phyloP scores from a whole-genome alignment of 2,797 vertebrate species.

The Pangasius sanitwongsei region DNA sequence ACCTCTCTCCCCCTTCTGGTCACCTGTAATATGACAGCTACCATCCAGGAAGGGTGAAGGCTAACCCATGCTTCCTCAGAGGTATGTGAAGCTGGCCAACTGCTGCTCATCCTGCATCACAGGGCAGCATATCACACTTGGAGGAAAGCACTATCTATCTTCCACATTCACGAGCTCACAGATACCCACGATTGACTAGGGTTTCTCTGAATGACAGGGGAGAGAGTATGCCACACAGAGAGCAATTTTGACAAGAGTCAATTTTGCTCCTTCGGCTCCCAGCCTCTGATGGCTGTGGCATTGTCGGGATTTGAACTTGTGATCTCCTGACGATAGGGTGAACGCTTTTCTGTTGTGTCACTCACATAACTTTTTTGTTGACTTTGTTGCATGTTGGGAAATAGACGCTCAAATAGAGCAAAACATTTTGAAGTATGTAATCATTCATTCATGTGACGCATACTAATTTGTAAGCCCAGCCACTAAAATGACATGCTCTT shows the following conservation, averaged over 20 bases:
- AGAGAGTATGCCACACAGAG: background rate
- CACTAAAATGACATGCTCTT: background rate
- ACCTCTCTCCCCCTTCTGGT: background rate
- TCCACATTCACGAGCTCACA: no score
- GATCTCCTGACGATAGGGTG: background rate
- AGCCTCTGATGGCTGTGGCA: background rate
- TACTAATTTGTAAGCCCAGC: constrained; percentile 1
- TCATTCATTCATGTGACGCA: background rate
- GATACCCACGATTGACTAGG: background rate
- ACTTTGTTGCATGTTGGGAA: background rate
- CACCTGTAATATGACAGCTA: background rate
- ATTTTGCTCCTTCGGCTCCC: background rate
- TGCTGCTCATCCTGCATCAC: background rate
- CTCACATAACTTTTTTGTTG: background rate
- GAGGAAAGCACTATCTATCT: background rate
- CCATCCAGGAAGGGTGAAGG: background rate
- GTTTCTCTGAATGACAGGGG: background rate
- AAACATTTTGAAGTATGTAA: background rate
- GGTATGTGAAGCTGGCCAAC: background rate
- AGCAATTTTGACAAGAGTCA: background rate
- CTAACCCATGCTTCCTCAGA: background rate
- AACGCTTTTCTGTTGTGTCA: background rate
- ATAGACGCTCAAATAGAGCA: background rate
- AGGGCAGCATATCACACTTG: background rate
- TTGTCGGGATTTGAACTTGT: background rate